These are phyloP conservation scores for Cygnus olor DNA, from an alignment of 2,797 vertebrate species.

Conservation along the genomic window DNA sequence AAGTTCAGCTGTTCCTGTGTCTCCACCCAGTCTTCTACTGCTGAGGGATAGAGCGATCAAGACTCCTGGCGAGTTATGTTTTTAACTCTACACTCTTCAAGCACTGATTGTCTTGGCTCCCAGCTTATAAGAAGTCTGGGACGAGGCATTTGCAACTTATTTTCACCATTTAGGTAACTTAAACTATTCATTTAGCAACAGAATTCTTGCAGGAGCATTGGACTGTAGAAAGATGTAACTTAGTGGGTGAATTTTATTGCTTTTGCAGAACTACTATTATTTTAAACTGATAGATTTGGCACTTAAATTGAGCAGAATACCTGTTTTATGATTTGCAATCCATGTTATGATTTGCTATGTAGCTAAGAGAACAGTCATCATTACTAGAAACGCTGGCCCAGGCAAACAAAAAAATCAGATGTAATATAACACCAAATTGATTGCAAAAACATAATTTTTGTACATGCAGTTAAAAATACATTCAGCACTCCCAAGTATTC, in stretches of 20 bases:
- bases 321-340: neutral
- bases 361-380: neutral
- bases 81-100: neutral
- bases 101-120: neutral
- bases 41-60: neutral
- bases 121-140: neutral
- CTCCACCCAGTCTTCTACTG: neutral
- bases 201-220: neutral
- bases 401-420: neutral
- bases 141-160: neutral
- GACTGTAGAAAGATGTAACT: neutral
- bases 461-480: neutral
- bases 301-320: rapidly evolving
- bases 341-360: neutral
- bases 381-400: neutral
- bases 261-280: neutral
- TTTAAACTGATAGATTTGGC: neutral
- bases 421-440: rapidly evolving
- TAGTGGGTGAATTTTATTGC: neutral
- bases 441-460: neutral
- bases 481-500: neutral
- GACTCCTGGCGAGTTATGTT: rapidly evolving
- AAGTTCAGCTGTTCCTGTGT: neutral
- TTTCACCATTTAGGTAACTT: neutral
- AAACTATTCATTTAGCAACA: neutral